Evolutionary conservation across 2,888 invertebrate genomes (phyloP).

Genomic region (Cyclophora albipunctata): DNA sequence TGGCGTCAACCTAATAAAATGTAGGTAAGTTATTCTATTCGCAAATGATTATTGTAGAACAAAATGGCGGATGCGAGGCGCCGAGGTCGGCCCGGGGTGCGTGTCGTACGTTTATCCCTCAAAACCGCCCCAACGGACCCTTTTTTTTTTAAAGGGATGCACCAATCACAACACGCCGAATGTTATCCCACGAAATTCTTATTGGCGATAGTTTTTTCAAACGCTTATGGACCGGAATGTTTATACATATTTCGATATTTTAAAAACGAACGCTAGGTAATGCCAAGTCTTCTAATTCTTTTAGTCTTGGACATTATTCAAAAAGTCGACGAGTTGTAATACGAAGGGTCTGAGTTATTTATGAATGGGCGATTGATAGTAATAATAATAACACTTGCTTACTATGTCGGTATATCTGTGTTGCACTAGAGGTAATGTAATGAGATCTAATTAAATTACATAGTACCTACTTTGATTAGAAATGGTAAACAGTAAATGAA

Average conservation of each 20-base stretch:
- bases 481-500: too few relatives aligned
- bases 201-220: conserved; percentile 14
- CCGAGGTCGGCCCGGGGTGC: conserved; percentile 16
- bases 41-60: conserved; percentile 22
- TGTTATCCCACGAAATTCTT: conserved; percentile 16
- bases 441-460: too few relatives aligned
- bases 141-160: conserved; percentile 17
- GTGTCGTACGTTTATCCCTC: conserved; percentile 19
- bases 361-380: too few relatives aligned
- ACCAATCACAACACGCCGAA: conserved; percentile 25
- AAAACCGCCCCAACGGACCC: conserved; percentile 27
- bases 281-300: background rate
- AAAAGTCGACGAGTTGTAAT: background rate
- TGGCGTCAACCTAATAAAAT: background rate
- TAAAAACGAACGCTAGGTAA: background rate
- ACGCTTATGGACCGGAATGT: conserved; percentile 4
- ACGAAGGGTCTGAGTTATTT: too few relatives aligned
- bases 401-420: too few relatives aligned
- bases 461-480: too few relatives aligned
- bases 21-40: background rate
- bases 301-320: background rate
- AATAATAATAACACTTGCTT: too few relatives aligned
- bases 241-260: background rate
- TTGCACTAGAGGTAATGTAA: too few relatives aligned
- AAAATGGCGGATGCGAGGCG: conserved; percentile 38